Evolutionary conservation across 2,113 vertebrate species (phyloP), one percentile per base, ranked within the genome.

Genomic region (Sturnus vulgaris): DNA sequence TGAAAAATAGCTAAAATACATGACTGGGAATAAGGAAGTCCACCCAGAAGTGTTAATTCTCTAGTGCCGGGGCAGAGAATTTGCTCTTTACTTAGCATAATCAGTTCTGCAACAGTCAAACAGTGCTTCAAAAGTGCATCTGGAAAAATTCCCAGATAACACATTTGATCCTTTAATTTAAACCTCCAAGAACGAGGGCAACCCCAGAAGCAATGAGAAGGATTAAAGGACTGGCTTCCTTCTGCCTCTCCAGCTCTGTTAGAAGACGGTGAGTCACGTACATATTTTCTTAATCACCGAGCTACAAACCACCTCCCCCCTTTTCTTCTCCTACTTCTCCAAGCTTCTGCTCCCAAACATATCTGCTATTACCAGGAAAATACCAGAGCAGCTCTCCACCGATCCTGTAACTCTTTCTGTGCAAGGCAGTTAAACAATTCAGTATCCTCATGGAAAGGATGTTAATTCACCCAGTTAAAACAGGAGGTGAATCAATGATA

Each of bases 181-280:
- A 79, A 25, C 35, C 72, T 55, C 75, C 8, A 15, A 82, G 66
- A 92, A 60, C 0, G 4, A 79, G 71, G 40, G 42, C 1, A 0
- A 33, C 22, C 68, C 69, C 47, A 94, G 27, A 82, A 93, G 66
- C 57, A 57, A 61, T 21, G 50, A 77, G 17, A 87, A 82, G 33
- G n/a, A 88, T 94, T 91, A 72, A 50, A 64, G 39, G 40, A 69
- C 57, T 50, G 33, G 11, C 39, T 76, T 91, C 46, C 59, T 61
- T 85, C 80, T 75, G 65, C 28, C 30, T 72, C 85, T 63, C 25
- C 15, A 19, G 33, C 2, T 5, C 70, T 39, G 50, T 35, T 33
- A 70, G 52, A 79, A 52, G 25, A 77, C 12, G 4, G 7, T 79
- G 55, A 92, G 88, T 69, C 72, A 65, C 2, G 0, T 63, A 61